Percentiles rank a stretch among this genome's conserved stretches.
These are phyloP conservation scores for Oasisia sp. DNA, from an alignment of 2,888 invertebrate species.

Conservation along the genomic window DNA sequence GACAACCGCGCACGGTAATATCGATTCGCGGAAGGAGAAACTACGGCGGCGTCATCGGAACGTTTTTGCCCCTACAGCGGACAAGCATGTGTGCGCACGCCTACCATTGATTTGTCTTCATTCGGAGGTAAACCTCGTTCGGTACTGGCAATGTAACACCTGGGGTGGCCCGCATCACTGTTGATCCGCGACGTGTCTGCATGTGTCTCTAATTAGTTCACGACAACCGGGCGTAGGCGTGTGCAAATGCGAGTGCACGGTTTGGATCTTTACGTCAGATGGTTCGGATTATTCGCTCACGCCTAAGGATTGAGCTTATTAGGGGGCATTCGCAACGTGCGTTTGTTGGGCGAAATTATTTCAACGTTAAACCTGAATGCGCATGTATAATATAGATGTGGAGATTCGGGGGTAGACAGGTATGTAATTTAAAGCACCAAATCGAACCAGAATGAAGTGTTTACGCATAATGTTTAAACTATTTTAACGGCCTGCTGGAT, in stretches of 20 bases:
- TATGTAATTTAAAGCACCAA: neutral
- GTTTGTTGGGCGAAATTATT: neutral
- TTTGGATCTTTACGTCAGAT: neutral
- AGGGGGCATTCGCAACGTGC: neutral
- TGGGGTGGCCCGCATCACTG: neutral
- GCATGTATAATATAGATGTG: neutral
- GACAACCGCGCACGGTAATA: neutral
- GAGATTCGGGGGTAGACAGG: neutral
- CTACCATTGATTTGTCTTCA: neutral
- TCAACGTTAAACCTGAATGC: neutral
- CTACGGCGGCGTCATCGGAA: neutral
- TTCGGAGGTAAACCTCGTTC: neutral
- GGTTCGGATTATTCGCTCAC: neutral
- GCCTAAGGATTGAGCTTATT: neutral
- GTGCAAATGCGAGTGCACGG: neutral
- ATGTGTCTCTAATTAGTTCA: neutral
- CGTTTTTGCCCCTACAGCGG: neutral
- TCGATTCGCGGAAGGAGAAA: neutral
- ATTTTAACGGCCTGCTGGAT: neutral
- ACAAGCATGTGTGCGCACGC: neutral
- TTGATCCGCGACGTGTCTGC: neutral
- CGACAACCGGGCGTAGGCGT: neutral
- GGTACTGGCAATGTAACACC: neutral
- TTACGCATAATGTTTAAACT: neutral
- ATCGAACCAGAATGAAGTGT: neutral